Conservation (phyloP, 1,140 invertebrate genomes). For the Heliconius congener region DNA sequence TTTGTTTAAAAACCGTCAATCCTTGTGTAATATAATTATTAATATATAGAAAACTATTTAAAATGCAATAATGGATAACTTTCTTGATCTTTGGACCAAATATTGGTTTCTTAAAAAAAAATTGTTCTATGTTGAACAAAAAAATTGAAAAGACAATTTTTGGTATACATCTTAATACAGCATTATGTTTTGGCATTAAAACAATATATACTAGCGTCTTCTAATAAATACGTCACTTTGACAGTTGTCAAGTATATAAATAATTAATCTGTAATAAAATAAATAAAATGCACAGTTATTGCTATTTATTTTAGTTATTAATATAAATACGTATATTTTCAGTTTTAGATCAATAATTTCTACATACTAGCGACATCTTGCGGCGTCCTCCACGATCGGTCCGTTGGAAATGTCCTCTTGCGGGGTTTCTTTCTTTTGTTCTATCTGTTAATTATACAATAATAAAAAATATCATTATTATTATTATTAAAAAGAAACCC, state of each 20-base stretch:
- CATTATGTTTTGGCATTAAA: too few species aligned
- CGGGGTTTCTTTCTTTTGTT: neutral
- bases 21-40: neutral
- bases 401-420: neutral
- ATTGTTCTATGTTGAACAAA: neutral
- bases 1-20: neutral
- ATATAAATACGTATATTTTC: neutral
- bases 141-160: too few species aligned
- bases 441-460: constrained; percentile 8
- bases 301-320: neutral
- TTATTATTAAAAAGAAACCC: too few species aligned
- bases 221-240: neutral
- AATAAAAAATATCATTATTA: neutral
- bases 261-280: neutral
- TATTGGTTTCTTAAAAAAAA: neutral
- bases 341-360: neutral
- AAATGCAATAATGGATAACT: neutral
- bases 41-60: neutral
- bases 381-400: neutral
- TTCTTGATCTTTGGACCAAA: neutral
- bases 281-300: neutral
- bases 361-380: neutral
- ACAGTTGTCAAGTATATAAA: neutral
- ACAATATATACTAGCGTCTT: too few species aligned
- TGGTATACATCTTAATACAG: too few species aligned